Base-by-base conservation (phyloP, 2,113 vertebrate species). In the Sardina pilchardus region DNA sequence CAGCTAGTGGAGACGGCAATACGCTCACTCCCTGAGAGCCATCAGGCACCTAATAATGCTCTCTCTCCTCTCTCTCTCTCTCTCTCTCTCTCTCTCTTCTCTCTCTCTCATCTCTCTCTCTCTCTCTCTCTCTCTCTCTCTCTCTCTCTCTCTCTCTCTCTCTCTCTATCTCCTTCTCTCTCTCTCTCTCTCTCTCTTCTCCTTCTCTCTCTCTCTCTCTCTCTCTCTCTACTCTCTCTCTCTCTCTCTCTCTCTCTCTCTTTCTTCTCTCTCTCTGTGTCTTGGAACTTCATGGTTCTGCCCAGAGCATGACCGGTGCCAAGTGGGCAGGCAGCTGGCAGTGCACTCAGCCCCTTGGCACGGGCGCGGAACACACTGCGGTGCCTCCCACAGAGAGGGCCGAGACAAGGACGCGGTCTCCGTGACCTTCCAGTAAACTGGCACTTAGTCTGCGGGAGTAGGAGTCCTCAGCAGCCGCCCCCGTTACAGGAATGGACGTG, bases 401-500 rank as follows among this genome's bases (percentile, higher is more conserved):
- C 71, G 30, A 78, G 71, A 78, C 71, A 78, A 78, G 71, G 71
- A 78, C 71, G 16, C 71, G 14, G 71, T 78, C 71, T 36, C 71
- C 30, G 16, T 78, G 71, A 78, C 71, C 71, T 78, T 78, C 30
- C 0, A 17, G 16, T 78, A 36, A 34, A 78, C 71, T 39, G 30
- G 14, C 71, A 78, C 71, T 78, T 78, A 78, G 30, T 78, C 71
- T 34, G 34, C 10, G 44, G 80, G 84, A 39, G 14, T 34, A 34
- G n/a, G 80, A 59, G 1, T 21, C 81, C 24, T 2, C n/a, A 26
- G 12, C 71, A 34, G 30, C 71, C 71, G 4, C 30, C 30, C 30
- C 30, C 34, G 36, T 78, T 14, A 36, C 71, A 78, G 16, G 71
- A 78, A 78, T 34, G 71, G 14, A 6, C 6, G 30, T 14, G 16